phyloP scores from a whole-genome alignment of 1,140 invertebrate species.

The Eriocheir sinensis region DNA sequence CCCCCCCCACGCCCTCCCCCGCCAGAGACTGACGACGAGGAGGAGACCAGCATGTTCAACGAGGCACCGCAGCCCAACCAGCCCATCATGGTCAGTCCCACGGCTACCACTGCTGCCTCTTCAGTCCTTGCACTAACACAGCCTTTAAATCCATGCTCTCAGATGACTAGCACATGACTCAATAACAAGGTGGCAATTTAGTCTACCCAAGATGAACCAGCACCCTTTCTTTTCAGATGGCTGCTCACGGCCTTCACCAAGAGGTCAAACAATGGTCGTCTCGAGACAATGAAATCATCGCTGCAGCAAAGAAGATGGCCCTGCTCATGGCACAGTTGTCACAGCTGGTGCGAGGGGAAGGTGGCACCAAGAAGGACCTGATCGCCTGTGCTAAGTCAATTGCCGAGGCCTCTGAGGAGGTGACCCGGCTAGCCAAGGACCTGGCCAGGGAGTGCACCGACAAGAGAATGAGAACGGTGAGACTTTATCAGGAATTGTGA shows the following conservation, averaged over 20 bases:
- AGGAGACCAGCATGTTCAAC: conserved; percentile 92
- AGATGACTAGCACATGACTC: no score
- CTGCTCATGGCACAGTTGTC: conserved; percentile 98
- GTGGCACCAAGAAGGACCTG: conserved; percentile 97
- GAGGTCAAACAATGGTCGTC: conserved; percentile 99
- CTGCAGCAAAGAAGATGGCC: conserved; percentile 99
- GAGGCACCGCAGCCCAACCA: conserved; percentile 96
- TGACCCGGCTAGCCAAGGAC: conserved; percentile 97
- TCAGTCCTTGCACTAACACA: no score
- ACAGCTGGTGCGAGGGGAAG: conserved; percentile 90
- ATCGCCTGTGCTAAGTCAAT: conserved; percentile 99
- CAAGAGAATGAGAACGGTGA: conserved; percentile 97
- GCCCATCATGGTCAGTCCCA: conserved; percentile 92
- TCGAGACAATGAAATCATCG: conserved; percentile 99
- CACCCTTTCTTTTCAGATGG: no score
- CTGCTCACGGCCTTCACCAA: conserved; percentile 98
- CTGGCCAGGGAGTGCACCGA: conserved; percentile 98
- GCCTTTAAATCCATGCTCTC: no score
- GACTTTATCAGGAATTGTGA: background rate
- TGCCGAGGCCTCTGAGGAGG: conserved; percentile 98
- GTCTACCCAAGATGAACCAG: no score
- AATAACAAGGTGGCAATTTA: no score
- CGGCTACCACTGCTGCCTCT: no score
- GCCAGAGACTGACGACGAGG: conserved; percentile 97
- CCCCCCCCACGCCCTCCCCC: conserved; percentile 94